A percentile compares a stretch with the other conserved stretches of the same genome.
These are phyloP conservation scores for Echinarachnius parma DNA, from an alignment of 53 echinoderm and acorn worm species.

Conservation along the genomic window DNA sequence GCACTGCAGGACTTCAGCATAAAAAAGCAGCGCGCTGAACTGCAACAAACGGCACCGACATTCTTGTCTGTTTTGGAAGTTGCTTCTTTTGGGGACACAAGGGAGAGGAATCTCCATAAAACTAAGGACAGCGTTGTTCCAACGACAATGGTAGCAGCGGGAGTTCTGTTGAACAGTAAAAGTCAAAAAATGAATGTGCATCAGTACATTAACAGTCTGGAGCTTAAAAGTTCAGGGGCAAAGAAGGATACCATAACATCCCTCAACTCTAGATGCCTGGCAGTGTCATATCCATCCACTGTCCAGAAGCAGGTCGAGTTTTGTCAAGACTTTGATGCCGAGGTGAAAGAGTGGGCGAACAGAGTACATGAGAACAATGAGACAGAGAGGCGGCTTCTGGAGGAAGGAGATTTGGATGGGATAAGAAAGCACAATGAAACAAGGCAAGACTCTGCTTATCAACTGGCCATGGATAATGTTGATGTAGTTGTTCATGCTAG, in stretches of 20 bases:
- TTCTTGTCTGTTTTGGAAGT: neutral
- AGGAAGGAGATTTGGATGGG: neutral
- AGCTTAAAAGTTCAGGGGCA: conserved; percentile 2
- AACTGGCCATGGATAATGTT: conserved; percentile 61
- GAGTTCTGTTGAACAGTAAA: conserved; percentile 35
- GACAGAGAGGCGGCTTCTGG: neutral
- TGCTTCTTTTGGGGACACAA: neutral
- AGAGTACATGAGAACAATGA: neutral
- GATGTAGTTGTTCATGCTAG: conserved; percentile 59
- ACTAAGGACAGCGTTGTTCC: conserved; percentile 8
- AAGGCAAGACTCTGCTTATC: conserved; percentile 6
- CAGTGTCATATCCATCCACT: conserved; percentile 13
- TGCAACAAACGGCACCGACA: neutral
- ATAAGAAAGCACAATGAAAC: neutral
- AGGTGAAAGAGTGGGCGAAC: conserved; percentile 53
- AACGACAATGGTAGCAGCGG: conserved; percentile 18
- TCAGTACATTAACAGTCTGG: conserved; percentile 29
- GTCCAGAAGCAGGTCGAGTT: conserved; percentile 33
- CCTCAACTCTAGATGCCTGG: conserved; percentile 9
- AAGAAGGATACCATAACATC: conserved; percentile 9
- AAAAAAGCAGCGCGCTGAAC: conserved; percentile 12
- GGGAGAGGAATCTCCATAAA: conserved; percentile 4
- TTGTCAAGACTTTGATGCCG: conserved; percentile 24
- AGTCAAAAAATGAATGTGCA: conserved; percentile 39
- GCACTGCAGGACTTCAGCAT: conserved; percentile 11